A percentile compares a stretch with the other conserved stretches of the same genome.
Evolutionary conservation across 2,888 invertebrate genomes (phyloP).

Genomic region (Nipponacmea schrenckii): DNA sequence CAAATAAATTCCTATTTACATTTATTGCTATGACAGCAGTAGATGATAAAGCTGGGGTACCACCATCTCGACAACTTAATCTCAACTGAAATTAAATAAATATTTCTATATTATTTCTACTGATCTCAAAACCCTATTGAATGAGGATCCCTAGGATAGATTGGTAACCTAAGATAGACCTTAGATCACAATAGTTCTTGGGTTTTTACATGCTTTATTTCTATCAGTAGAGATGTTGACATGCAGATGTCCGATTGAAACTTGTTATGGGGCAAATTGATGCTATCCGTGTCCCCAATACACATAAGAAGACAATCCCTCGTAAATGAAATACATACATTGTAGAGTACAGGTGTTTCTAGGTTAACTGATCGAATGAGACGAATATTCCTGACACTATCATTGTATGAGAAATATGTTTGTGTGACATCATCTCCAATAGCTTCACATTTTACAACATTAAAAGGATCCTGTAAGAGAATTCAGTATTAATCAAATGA

Average conservation of each 20-base stretch:
- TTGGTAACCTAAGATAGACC: not conserved
- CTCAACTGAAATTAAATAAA: constrained; percentile 44
- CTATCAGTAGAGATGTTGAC: too few species aligned
- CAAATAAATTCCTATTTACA: constrained; percentile 43
- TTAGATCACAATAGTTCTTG: too few species aligned
- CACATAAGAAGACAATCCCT: too few species aligned
- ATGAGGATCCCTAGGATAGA: not conserved
- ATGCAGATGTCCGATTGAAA: too few species aligned
- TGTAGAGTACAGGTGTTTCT: constrained; percentile 42
- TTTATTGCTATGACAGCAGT: constrained; percentile 47
- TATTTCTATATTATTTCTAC: not conserved
- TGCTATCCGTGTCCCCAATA: too few species aligned
- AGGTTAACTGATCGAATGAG: constrained; percentile 16
- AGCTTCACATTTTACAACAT: constrained; percentile 48
- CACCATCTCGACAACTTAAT: constrained; percentile 54
- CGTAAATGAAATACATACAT: constrained; percentile 24
- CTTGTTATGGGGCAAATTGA: too few species aligned
- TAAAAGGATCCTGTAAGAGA: constrained; percentile 52
- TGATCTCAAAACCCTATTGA: not conserved
- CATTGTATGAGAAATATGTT: constrained; percentile 50
- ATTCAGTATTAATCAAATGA: not conserved
- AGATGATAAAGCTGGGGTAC: constrained; percentile 47
- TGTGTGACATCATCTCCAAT: constrained; percentile 57
- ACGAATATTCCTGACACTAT: not conserved
- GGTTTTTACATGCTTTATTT: too few species aligned